phyloP scores from a whole-genome alignment of 64 coral and sea anemone genomes.

The Pachyseris speciosa region DNA sequence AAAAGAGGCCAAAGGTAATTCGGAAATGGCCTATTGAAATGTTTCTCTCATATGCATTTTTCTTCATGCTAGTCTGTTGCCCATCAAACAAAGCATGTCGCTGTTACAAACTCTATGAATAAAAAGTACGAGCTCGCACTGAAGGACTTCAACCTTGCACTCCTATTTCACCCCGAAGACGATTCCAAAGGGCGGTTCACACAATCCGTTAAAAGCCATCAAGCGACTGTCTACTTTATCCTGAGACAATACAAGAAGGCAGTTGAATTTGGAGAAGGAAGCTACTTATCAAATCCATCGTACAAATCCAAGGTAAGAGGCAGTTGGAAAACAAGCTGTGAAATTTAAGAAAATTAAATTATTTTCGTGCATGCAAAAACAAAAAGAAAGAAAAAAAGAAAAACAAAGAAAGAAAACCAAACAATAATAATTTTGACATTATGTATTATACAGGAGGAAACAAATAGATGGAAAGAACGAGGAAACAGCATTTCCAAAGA shows the following conservation, averaged over 20 bases:
- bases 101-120: background rate
- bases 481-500: constrained; percentile 58
- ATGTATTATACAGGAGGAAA: constrained; percentile 30
- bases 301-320: background rate
- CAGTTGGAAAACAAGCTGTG: background rate
- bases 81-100: background rate
- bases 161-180: background rate
- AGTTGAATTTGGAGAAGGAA: constrained; percentile 39
- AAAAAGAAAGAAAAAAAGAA: background rate
- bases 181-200: background rate
- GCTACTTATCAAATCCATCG: constrained; percentile 11
- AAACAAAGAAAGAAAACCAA: background rate
- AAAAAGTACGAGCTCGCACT: background rate
- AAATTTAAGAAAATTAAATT: background rate
- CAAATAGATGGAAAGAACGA: constrained; percentile 76
- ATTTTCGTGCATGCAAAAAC: no score
- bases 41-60: background rate
- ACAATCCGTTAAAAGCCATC: constrained; percentile 11
- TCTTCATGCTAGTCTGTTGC: background rate
- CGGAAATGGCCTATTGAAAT: no score
- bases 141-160: background rate
- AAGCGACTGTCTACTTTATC: constrained; percentile 25
- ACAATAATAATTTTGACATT: background rate
- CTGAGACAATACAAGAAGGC: constrained; percentile 33
- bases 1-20: no score